These are phyloP conservation scores for Drosophila sp. DNA, from an alignment of 1,140 invertebrate species.

Conservation along the genomic window DNA sequence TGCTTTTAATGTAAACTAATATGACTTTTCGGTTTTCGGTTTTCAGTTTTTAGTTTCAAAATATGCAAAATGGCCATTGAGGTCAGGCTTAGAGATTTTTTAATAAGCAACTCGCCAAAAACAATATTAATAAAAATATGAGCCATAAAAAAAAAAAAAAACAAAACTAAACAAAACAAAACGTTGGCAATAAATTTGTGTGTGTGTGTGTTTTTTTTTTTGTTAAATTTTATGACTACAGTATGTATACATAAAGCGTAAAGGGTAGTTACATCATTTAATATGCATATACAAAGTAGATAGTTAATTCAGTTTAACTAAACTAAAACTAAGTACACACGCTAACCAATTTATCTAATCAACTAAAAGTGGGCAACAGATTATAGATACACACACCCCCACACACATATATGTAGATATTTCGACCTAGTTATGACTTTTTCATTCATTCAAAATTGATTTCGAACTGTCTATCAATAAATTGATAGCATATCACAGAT, in stretches of 20 bases:
- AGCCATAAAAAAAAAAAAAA: neutral
- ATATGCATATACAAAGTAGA: conserved; percentile 7
- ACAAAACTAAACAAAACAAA: neutral
- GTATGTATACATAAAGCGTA: neutral
- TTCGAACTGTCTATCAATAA: no score
- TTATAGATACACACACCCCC: neutral
- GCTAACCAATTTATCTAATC: conserved; percentile 12
- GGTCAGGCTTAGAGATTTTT: conserved; percentile 11
- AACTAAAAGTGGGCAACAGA: neutral
- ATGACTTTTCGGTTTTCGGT: conserved; percentile 43
- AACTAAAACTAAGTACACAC: conserved; percentile 9
- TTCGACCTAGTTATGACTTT: conserved; percentile 2
- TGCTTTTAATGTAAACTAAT: conserved; percentile 45
- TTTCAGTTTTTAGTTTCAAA: conserved; percentile 5
- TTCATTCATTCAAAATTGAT: neutral
- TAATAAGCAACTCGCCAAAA: conserved; percentile 7
- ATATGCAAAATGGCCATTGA: conserved; percentile 35
- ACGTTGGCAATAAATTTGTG: conserved; percentile 1
- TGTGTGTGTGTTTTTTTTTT: neutral
- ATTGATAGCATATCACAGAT: no score
- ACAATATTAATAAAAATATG: conserved; percentile 4
- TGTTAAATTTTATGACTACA: neutral
- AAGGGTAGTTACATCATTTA: neutral
- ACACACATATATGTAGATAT: conserved; percentile 4
- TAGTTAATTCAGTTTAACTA: conserved; percentile 1